Evolutionary conservation across 2,888 invertebrate species (phyloP).

Genomic region (Orthosia gothica): DNA sequence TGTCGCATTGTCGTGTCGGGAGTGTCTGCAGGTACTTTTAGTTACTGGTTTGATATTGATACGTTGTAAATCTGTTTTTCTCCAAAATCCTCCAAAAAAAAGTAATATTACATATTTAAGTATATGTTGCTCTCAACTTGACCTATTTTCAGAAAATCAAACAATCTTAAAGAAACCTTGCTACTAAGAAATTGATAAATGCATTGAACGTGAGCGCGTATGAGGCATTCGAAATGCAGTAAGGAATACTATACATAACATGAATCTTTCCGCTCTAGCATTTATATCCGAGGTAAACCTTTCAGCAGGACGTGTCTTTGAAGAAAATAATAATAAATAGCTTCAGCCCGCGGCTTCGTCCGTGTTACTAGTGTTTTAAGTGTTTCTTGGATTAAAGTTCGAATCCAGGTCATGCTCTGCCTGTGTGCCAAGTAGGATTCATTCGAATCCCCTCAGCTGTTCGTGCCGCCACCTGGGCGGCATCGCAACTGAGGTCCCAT

Average conservation of each 20-base stretch:
- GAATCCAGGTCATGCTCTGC: background rate
- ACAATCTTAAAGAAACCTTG: background rate
- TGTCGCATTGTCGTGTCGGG: background rate
- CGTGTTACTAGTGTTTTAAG: background rate
- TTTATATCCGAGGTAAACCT: constrained; percentile 3
- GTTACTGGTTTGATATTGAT: background rate
- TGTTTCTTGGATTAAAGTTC: background rate
- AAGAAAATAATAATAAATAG: background rate
- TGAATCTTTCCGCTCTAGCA: background rate
- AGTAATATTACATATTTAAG: constrained; percentile 4
- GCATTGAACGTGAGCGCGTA: constrained; percentile 21
- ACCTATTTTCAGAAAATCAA: constrained; percentile 29
- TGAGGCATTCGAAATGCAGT: constrained; percentile 4
- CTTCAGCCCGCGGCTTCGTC: too few species aligned
- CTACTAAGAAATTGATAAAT: constrained; percentile 24
- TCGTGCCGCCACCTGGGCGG: too few species aligned
- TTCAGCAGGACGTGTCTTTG: background rate
- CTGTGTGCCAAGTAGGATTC: background rate
- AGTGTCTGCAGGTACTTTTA: background rate
- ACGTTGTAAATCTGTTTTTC: background rate
- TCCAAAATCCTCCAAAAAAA: background rate
- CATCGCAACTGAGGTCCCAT: too few species aligned
- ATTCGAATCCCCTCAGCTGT: background rate
- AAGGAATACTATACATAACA: background rate
- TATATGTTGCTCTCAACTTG: background rate